A percentile compares a stretch with the other conserved stretches of the same genome.
These are phyloP conservation scores for Phylloscopus whistleri DNA, from an alignment of 2,113 vertebrate genomes.

Conservation along the genomic window DNA sequence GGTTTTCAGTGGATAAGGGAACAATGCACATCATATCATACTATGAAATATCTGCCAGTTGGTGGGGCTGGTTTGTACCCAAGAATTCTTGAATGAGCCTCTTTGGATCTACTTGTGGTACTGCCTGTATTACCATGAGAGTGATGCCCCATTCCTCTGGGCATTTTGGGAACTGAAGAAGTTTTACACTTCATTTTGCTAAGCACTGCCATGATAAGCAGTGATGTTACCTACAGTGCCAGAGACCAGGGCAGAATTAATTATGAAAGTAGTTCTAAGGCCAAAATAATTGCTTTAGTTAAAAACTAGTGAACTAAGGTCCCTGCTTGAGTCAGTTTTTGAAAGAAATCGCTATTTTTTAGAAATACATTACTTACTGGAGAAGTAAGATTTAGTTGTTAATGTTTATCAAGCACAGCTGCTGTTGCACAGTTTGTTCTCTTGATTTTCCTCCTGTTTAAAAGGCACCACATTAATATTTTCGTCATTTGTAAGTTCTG, in stretches of 20 bases:
- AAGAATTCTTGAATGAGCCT: neutral
- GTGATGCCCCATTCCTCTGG: accelerated
- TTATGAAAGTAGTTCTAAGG: neutral
- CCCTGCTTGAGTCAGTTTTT: neutral
- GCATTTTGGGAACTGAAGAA: neutral
- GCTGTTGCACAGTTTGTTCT: neutral
- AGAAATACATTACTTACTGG: neutral
- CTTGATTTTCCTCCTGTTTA: neutral
- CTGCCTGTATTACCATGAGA: neutral
- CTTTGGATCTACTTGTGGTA: neutral
- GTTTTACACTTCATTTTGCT: neutral
- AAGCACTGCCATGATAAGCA: neutral
- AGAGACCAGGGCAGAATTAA: neutral
- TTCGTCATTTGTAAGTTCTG: neutral
- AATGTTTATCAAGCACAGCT: neutral
- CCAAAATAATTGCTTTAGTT: neutral
- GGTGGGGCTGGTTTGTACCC: neutral
- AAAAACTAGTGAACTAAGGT: neutral
- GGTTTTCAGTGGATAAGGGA: neutral
- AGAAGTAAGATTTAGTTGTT: neutral
- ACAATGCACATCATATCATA: neutral
- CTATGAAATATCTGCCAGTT: neutral
- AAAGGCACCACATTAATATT: neutral
- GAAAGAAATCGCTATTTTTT: neutral
- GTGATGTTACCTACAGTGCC: neutral